Evolutionary conservation across 2,888 invertebrate genomes (phyloP), one percentile per base, ranked within the genome.

Genomic region (Ennomos quercinarius): DNA sequence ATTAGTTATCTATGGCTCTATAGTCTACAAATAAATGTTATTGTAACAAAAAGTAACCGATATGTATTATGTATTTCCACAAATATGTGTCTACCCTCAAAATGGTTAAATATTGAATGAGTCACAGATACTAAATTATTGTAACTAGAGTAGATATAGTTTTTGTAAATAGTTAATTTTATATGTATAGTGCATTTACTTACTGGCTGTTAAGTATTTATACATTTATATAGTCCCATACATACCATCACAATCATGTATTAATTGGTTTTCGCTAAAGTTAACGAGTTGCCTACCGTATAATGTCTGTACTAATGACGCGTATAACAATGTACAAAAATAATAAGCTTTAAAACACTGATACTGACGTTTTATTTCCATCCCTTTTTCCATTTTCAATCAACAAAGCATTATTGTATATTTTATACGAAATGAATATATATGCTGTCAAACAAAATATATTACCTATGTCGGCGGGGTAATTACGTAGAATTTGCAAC

Each of bases 241-340:
- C 27, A 54, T 78, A 81, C 71, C 77, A 81, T 81, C 81, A 81
- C 81, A 81, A 77, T 66, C 68, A 71, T 71, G 43, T 61, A 50
- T 56, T 58, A 47, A 75, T 80, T 73, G 63, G 70, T 80, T 77
- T 73, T 54, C 10, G 77, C 71, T 70, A 84, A 79, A 79, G 43
- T 74, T 77, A 64, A 78, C 77, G 69, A 76, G 76, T 77, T 74
- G 63, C 63, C 70, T 73, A 71, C 72, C 51, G 56, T 64, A 42
- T 60, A 63, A 57, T 55, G 43, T 66, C 59, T 68, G 63, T 60
- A 91, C 89, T 89, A 89, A 88, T 87, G 73, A 80, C 74, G 86
- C 88, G 78, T 87, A 82, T 89, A 91, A 90, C 81, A 86, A 77
- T 86, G 89, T 91, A 89, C 86, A 91, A 91, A 90, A 89, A 87